Percentiles rank a stretch among this genome's conserved stretches.
Evolutionary conservation across 2,113 vertebrate genomes (phyloP).

Genomic region (Acrocephalus arundinaceus): DNA sequence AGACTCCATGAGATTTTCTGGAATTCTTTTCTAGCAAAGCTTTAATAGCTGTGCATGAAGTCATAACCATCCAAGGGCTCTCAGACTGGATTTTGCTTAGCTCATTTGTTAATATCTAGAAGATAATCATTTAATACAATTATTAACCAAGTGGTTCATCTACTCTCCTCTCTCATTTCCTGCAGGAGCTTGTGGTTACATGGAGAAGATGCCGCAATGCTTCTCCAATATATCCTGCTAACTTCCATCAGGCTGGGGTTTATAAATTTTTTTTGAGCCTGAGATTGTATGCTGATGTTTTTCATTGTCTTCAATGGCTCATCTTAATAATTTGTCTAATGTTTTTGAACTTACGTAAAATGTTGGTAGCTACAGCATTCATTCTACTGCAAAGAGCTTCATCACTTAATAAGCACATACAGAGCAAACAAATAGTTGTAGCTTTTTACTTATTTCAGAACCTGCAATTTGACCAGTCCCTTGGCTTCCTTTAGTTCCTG

Average conservation of each 20-base stretch:
- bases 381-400: background rate
- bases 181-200: background rate
- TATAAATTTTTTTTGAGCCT: background rate
- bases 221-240: background rate
- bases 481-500: background rate
- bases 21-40: background rate
- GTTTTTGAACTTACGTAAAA: background rate
- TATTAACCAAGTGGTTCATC: background rate
- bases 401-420: background rate
- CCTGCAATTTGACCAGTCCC: background rate
- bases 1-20: conserved; percentile 2
- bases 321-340: background rate
- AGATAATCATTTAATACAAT: background rate
- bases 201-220: background rate
- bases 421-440: background rate
- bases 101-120: background rate
- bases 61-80: background rate
- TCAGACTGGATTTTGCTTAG: background rate
- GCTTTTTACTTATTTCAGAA: background rate
- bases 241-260: background rate
- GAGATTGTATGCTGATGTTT: background rate
- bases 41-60: background rate
- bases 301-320: background rate
- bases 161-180: background rate
- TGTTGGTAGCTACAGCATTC: background rate